These are phyloP conservation scores for Remorina albescens DNA, from an alignment of 2,797 vertebrate genomes.

Conservation along the genomic window DNA sequence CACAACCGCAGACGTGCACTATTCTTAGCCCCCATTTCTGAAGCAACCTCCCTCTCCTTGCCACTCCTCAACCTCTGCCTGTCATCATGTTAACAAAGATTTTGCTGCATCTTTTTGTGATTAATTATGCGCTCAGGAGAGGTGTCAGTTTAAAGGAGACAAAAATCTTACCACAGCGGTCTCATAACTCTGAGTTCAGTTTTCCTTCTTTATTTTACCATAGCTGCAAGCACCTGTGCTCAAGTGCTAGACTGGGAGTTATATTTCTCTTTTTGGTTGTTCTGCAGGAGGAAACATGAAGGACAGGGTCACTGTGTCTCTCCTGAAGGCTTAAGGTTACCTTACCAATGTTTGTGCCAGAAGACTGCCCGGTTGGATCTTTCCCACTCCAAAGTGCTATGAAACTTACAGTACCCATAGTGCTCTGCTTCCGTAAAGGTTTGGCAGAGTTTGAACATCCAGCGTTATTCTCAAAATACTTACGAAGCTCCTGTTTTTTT, in stretches of 20 bases:
- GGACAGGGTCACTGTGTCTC: conserved; percentile 32
- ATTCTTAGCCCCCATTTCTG: conserved; percentile 48
- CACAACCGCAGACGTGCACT: conserved; percentile 35
- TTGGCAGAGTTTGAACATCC: conserved; percentile 49
- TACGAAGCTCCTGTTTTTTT: conserved; percentile 37
- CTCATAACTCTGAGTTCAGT: conserved; percentile 43
- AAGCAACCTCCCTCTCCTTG: conserved; percentile 44
- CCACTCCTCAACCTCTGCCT: conserved; percentile 53
- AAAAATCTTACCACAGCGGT: conserved; percentile 62
- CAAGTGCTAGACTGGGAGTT: conserved; percentile 22
- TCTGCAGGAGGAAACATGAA: conserved; percentile 47
- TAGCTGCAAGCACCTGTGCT: conserved; percentile 48
- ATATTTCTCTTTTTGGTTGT: conserved; percentile 37
- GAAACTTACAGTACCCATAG: conserved; percentile 51
- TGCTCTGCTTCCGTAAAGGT: conserved; percentile 52
- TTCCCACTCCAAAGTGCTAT: conserved; percentile 45
- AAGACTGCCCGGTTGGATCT: conserved; percentile 42
- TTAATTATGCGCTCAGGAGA: conserved; percentile 71
- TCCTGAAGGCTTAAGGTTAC: conserved; percentile 53
- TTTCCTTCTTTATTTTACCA: conserved; percentile 25
- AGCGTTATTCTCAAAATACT: conserved; percentile 64
- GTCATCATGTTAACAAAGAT: conserved; percentile 63
- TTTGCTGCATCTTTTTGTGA: conserved; percentile 62
- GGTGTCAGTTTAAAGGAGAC: conserved; percentile 58
- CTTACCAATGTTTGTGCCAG: conserved; percentile 43